Evolutionary conservation across 2,113 vertebrate species (phyloP).

Genomic region (Centropus unirufus): DNA sequence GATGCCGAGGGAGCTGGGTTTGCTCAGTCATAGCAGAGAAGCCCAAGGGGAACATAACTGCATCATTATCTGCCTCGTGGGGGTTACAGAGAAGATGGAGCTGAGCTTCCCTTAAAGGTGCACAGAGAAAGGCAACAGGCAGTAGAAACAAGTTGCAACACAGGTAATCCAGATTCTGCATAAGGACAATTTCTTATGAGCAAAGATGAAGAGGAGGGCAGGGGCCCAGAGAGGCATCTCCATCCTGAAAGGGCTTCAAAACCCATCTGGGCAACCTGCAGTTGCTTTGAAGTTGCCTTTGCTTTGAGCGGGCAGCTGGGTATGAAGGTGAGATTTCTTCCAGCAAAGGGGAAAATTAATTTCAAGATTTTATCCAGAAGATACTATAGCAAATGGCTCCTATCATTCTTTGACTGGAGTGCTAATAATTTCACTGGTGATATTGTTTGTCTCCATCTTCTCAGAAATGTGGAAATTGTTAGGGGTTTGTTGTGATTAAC

Average conservation of each 20-base stretch:
- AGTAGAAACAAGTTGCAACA: not conserved
- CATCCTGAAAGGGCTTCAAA: not conserved
- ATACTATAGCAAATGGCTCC: not conserved
- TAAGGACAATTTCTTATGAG: not conserved
- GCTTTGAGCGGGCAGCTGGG: not conserved
- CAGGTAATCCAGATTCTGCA: not conserved
- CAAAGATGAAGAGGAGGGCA: not conserved
- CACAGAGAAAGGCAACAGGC: not conserved
- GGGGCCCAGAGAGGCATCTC: not conserved
- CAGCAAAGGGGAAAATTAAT: not conserved
- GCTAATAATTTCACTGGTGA: constrained; percentile 3
- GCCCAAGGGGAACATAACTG: not conserved
- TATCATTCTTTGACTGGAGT: not conserved
- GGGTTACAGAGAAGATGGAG: not conserved
- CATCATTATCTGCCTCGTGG: not conserved
- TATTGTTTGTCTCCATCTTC: not conserved
- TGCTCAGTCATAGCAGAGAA: not conserved
- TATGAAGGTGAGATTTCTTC: not conserved
- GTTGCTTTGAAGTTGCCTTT: not conserved
- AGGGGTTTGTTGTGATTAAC: constrained; percentile 35
- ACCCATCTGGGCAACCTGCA: not conserved
- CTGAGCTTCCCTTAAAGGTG: not conserved
- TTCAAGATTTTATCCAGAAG: not conserved
- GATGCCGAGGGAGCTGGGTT: not conserved
- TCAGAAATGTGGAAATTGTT: not conserved